These are phyloP conservation scores for Diglossa cyanea DNA, from an alignment of 2,797 vertebrate species.

Conservation along the genomic window DNA sequence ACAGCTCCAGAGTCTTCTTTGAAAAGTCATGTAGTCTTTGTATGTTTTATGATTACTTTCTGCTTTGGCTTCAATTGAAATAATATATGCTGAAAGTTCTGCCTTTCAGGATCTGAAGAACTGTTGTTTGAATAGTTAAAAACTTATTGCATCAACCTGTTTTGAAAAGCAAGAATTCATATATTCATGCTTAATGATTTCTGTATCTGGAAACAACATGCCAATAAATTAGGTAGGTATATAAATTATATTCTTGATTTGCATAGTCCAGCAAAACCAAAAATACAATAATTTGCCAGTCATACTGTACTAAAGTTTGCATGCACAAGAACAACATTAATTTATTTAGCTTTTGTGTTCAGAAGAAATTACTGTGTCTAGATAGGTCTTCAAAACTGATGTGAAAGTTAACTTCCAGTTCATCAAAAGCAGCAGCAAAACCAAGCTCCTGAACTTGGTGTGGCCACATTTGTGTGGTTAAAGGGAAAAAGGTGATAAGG, in stretches of 20 bases:
- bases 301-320: not conserved
- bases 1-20: not conserved
- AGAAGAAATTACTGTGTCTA: not conserved
- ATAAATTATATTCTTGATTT: not conserved
- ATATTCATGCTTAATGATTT: not conserved
- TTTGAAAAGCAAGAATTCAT: not conserved
- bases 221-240: not conserved
- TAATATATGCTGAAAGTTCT: not conserved
- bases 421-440: not conserved
- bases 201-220: not conserved
- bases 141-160: not conserved
- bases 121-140: not conserved
- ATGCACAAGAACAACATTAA: not conserved
- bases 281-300: not conserved
- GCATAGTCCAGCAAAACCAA: not conserved
- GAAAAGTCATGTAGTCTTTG: not conserved
- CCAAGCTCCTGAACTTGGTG: not conserved
- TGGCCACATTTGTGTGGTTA: not conserved
- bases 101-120: not conserved
- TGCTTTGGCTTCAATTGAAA: not conserved
- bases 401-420: not conserved
- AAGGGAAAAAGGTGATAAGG: not conserved
- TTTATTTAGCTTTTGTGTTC: not conserved
- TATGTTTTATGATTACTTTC: not conserved
- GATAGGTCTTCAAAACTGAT: not conserved